Base-by-base conservation (phyloP, 2,888 invertebrate genomes). In the Gisinianus flammeolus region DNA sequence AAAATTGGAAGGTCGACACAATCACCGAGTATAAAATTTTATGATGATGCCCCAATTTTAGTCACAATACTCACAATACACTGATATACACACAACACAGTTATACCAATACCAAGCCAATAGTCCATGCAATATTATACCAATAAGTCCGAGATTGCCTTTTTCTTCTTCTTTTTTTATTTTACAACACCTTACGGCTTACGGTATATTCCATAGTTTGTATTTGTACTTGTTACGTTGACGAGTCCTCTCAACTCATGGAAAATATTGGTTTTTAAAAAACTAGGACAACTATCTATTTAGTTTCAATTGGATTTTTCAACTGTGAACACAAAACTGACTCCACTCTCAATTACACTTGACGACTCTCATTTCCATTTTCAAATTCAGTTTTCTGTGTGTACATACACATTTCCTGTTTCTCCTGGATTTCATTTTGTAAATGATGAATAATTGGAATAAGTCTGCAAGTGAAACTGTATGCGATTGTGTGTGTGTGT, bases 111-210 rank as follows among this genome's bases (percentile, higher is more conserved):
- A n/a, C n/a, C n/a, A n/a, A n/a, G n/a, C n/a, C 16, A 12, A 24
- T 30, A 5, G 22, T 22, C 66, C 26, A 24, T 66, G 16, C 66
- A 28, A 19, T 73, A 73, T 73, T 58, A 33, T 31, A 62, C 62
- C 26, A 72, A 72, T 58, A 56, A 56, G 31, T 56, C 54, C 19
- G 22, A 33, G n/a, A 5, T 66, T 30, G 5, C 19, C 64, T 66
- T n/a, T 8, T 33, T 19, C 67, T 35, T 16, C 28, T 64, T 28
- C 64, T 64, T 26, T 28, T 62, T 16, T 64, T 64, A 64, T 64
- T 70, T 73, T 73, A 73, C 73, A 73, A 24, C 31, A 73, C 58
- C 73, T 73, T 73, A 73, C 73, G 73, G 73, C n/a, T n/a, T n/a
- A n/a, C n/a, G n/a, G n/a, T n/a, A n/a, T n/a, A n/a, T n/a, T n/a